Percentiles rank a stretch among this genome's conserved stretches.
Conservation (phyloP, 2,888 invertebrate genomes). For the Prosopocoilus inquinatus region DNA sequence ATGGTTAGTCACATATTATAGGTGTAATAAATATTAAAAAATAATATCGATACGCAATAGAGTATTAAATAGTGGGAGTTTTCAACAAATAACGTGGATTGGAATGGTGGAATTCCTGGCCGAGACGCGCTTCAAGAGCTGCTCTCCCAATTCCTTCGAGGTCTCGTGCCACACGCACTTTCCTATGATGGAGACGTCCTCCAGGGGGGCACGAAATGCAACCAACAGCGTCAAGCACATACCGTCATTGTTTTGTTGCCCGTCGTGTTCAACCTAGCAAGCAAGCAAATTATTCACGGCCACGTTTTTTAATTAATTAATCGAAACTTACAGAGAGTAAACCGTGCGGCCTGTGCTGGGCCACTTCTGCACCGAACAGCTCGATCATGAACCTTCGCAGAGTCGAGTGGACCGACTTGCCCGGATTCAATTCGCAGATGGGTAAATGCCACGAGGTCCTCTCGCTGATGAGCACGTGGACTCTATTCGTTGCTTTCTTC, state of each 20-base stretch:
- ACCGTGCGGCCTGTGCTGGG: conserved; percentile 81
- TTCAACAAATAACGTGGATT: conserved; percentile 68
- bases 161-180: conserved; percentile 90
- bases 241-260: conserved; percentile 65
- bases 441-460: conserved; percentile 82
- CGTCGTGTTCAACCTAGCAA: conserved; percentile 63
- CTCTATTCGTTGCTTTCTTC: conserved; percentile 76
- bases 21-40: not conserved
- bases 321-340: conserved; percentile 58
- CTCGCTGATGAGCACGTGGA: conserved; percentile 84
- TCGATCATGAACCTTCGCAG: conserved; percentile 87
- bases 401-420: conserved; percentile 82
- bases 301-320: not conserved
- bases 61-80: not conserved
- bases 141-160: conserved; percentile 65
- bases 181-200: conserved; percentile 82
- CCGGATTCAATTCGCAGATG: conserved; percentile 83
- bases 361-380: conserved; percentile 84
- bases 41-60: conserved; percentile 1
- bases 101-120: conserved; percentile 76
- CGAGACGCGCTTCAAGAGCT: conserved; percentile 65
- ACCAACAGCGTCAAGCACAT: conserved; percentile 79
- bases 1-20: conserved; percentile 13
- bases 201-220: conserved; percentile 79
- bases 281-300: conserved; percentile 1